Conservation (phyloP, 2,888 invertebrate species). For the Phytoseiulus persimilis region DNA sequence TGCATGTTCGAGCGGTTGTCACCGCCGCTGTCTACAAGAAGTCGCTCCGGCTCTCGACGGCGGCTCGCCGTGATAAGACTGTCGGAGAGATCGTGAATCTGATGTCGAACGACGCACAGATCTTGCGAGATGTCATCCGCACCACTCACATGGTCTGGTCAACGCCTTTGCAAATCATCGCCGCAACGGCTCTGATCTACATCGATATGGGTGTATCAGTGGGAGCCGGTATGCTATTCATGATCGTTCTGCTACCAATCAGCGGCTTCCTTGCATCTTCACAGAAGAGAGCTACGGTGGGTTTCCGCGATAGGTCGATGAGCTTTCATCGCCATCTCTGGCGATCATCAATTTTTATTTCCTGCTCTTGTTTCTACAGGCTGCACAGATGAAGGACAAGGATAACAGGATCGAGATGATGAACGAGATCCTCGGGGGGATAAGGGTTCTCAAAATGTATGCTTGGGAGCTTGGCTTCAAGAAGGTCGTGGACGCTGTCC, state of each 20-base stretch:
- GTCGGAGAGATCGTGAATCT: constrained; percentile 85
- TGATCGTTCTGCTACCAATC: constrained; percentile 83
- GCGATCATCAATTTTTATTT: too few species aligned
- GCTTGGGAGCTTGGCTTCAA: constrained; percentile 43
- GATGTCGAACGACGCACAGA: constrained; percentile 83
- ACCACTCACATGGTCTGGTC: constrained; percentile 85
- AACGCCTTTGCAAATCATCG: constrained; percentile 69
- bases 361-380: background rate
- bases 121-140: constrained; percentile 72
- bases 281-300: constrained; percentile 63
- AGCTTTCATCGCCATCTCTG: too few species aligned
- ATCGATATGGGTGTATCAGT: constrained; percentile 55
- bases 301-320: too few species aligned
- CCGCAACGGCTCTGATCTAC: constrained; percentile 66
- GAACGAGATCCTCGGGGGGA: constrained; percentile 85
- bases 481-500: constrained; percentile 38
- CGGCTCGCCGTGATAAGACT: constrained; percentile 56
- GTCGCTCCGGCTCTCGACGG: constrained; percentile 46
- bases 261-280: constrained; percentile 75
- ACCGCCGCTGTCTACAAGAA: constrained; percentile 84
- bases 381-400: constrained; percentile 78
- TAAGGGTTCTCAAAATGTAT: constrained; percentile 56
- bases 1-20: constrained; percentile 76
- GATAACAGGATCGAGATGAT: constrained; percentile 84
- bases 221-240: constrained; percentile 81